Evolutionary conservation across 1,140 invertebrate species (phyloP).

Genomic region (Drosophila quadrilineata): DNA sequence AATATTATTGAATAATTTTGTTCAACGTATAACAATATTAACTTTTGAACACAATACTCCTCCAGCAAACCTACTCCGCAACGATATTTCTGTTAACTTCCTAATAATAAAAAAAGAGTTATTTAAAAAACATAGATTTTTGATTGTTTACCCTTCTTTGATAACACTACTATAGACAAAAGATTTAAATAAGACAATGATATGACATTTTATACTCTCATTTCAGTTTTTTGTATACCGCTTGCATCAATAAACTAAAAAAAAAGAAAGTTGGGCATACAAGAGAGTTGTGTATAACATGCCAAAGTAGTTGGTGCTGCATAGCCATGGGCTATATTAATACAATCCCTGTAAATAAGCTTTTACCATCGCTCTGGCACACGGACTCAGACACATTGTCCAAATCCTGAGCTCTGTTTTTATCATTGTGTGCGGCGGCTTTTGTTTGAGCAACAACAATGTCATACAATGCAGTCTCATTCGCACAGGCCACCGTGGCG

Average conservation of each 20-base stretch:
- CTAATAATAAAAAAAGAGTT: too few relatives aligned
- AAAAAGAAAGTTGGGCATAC: conserved; percentile 29
- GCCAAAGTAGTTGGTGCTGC: conserved; percentile 66
- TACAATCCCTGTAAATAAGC: conserved; percentile 73
- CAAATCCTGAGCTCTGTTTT: conserved; percentile 28
- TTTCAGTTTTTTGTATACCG: not conserved
- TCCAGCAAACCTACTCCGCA: too few relatives aligned
- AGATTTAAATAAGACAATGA: too few relatives aligned
- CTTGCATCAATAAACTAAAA: conserved; percentile 38
- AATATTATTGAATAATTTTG: too few relatives aligned
- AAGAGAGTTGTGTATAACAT: conserved; percentile 12
- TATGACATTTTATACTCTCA: too few relatives aligned
- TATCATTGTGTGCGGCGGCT: conserved; percentile 39
- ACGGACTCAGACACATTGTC: conserved; percentile 45
- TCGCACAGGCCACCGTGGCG: conserved; percentile 55
- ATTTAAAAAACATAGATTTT: too few relatives aligned
- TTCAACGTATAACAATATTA: too few relatives aligned
- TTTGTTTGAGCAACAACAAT: conserved; percentile 56
- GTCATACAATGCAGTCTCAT: conserved; percentile 45
- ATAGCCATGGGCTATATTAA: conserved; percentile 72
- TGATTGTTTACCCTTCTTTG: too few relatives aligned
- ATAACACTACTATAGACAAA: too few relatives aligned
- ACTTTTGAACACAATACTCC: too few relatives aligned
- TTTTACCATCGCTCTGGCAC: conserved; percentile 55
- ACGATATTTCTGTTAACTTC: too few relatives aligned